Evolutionary conservation across 2,888 invertebrate genomes (phyloP), one percentile per base, ranked within the genome.

Genomic region (Agriopis leucophaearia): DNA sequence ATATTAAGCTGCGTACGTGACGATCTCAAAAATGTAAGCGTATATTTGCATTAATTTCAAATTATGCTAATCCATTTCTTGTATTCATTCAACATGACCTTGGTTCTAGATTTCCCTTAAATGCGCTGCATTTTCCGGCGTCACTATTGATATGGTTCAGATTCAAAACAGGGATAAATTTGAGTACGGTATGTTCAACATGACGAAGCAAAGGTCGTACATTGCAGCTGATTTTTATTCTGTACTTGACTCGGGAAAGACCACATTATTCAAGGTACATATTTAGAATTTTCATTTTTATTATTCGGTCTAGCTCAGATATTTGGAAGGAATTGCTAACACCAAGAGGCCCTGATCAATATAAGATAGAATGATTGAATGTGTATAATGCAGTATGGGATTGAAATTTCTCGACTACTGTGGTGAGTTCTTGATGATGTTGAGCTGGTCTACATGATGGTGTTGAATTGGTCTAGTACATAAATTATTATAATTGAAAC

Each of bases 21-120:
- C 57, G 74, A 79, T 5, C 73, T 88, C 4, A 89, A 82, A 75
- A 79, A 84, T 62, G 91, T 91, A 80, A 78, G 84, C n/a, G n/a
- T n/a, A n/a, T n/a, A 51, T 8, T n/a, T 35, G 1, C 4, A 9
- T n/a, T 8, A 8, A 1, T 12, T 36, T 5, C 5, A 27, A 27
- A 27, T 27, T 27, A 27, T 27, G 27, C 27, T 27, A 40, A 8
- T 38, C n/a, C 4, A 27, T 27, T 27, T 60, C 38, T 10, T 38
- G 1, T 7, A 50, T 48, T 52, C 16, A 45, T 40, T 48, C 0
- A 9, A 47, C 13, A 12, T 45, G 10, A 50, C 6, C n/a, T 13
- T 1, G 10, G 15, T 79, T 79, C 5, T 71, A 86, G 86, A 58
- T 54, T 13, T 71, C 78, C 1, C 35, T 80, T 0, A 71, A 69